Conservation (phyloP, 2,888 invertebrate genomes). For the Alcis repandata region DNA sequence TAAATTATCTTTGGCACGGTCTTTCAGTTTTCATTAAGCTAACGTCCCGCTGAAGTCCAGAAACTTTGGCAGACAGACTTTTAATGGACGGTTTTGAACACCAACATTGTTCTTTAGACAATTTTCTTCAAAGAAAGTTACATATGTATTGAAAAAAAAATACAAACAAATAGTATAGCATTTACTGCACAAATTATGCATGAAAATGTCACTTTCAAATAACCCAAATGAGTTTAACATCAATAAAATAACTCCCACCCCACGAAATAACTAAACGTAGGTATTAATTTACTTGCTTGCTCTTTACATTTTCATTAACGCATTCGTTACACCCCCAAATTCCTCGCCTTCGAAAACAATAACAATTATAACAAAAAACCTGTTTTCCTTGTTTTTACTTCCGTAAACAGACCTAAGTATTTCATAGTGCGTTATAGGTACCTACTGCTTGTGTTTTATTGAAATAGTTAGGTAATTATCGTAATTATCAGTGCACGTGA, state of each 20-base stretch:
- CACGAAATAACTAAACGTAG: not conserved
- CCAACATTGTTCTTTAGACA: too few relatives aligned
- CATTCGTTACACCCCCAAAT: slow-evolving; percentile 23
- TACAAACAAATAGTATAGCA: too few relatives aligned
- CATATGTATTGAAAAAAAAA: too few relatives aligned
- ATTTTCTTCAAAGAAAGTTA: too few relatives aligned
- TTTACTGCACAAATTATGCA: too few relatives aligned
- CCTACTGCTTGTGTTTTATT: slow-evolving; percentile 4
- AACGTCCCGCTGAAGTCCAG: too few relatives aligned
- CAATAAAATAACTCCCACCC: not conserved
- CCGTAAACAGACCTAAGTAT: slow-evolving; percentile 30
- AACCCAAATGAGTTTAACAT: not conserved
- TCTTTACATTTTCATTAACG: slow-evolving; percentile 27
- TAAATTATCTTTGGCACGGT: too few relatives aligned
- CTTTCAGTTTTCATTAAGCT: too few relatives aligned
- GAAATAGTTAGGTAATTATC: slow-evolving; percentile 23
- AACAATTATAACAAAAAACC: slow-evolving; percentile 27
- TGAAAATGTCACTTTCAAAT: too few relatives aligned
- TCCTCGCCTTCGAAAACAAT: slow-evolving; percentile 33
- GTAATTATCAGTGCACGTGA: slow-evolving; percentile 41
- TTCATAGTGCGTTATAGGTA: not conserved
- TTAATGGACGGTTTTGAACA: too few relatives aligned
- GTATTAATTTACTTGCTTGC: slow-evolving; percentile 8
- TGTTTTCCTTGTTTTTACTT: slow-evolving; percentile 30
- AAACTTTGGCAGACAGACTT: too few relatives aligned